A percentile compares a stretch with the other conserved stretches of the same genome.
Conservation (phyloP, 2,113 vertebrate genomes). For the Neodontobutis hainanensis region DNA sequence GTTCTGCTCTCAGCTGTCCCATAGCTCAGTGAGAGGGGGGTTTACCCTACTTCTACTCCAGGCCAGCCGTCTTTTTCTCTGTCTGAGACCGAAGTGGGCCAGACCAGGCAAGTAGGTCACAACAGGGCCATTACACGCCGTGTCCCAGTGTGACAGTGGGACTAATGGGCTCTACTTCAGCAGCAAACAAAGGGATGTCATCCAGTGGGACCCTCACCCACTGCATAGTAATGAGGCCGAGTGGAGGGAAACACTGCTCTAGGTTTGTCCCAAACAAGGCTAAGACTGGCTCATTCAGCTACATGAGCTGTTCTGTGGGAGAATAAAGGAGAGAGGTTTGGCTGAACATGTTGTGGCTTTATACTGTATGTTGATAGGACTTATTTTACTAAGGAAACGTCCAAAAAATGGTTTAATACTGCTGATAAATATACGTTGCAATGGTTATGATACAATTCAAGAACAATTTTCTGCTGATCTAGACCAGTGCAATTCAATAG, state of each 20-base stretch:
- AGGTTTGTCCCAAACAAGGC: neutral
- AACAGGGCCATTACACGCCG: constrained; percentile 42
- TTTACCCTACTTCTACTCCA: constrained; percentile 34
- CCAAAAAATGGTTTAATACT: too few species aligned
- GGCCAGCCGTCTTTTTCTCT: neutral
- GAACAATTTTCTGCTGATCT: too few species aligned
- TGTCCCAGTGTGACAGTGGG: constrained; percentile 46
- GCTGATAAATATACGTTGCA: too few species aligned
- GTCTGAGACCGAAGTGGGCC: constrained; percentile 25
- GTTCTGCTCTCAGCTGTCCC: constrained; percentile 65
- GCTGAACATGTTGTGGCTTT: too few species aligned
- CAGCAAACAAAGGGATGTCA: constrained; percentile 53
- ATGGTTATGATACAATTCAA: too few species aligned
- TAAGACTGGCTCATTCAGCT: too few species aligned
- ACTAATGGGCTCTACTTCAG: constrained; percentile 49
- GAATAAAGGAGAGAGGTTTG: too few species aligned
- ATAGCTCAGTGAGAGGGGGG: constrained; percentile 50
- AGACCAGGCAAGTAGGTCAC: constrained; percentile 65
- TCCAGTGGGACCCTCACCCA: constrained; percentile 40
- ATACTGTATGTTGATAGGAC: too few species aligned
- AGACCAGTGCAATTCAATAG: too few species aligned
- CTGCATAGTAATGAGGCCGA: constrained; percentile 60
- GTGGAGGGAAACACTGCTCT: constrained; percentile 12
- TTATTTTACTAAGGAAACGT: too few species aligned
- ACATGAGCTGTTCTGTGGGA: too few species aligned